phyloP scores from a whole-genome alignment of 2,113 vertebrate species.

The Bos javanicus region DNA sequence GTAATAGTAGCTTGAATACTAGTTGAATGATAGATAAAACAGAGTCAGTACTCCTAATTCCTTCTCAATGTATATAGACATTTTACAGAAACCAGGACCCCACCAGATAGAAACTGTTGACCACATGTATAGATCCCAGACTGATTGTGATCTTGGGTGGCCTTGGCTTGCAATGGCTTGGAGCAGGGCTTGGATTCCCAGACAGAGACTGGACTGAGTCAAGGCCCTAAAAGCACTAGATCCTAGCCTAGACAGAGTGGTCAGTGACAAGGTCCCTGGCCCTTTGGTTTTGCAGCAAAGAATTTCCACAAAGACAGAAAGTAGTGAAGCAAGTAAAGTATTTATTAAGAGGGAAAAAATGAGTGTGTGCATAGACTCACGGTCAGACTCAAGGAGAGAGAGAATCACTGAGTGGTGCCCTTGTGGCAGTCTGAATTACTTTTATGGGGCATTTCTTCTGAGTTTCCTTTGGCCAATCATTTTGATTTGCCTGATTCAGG shows the following conservation, averaged over 20 bases:
- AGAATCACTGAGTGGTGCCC: background rate
- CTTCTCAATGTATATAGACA: background rate
- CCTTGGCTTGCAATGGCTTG: background rate
- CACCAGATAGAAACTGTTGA: background rate
- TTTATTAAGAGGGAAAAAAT: background rate
- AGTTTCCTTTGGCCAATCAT: background rate
- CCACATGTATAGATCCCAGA: background rate
- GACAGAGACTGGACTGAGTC: background rate
- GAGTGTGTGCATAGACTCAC: background rate
- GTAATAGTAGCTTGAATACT: background rate
- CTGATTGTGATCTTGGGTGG: background rate
- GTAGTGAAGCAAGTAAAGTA: background rate
- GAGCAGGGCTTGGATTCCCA: background rate
- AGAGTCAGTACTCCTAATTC: background rate
- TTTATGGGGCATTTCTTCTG: background rate
- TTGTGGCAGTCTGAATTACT: background rate
- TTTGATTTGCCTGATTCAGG: background rate
- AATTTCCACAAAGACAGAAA: background rate
- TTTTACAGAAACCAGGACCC: background rate
- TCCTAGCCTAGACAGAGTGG: background rate
- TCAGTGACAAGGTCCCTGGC: background rate
- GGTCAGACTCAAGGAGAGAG: background rate
- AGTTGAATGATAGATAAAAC: background rate
- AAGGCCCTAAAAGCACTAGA: background rate
- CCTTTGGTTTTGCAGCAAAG: background rate